A percentile compares a stretch with the other conserved stretches of the same genome.
phyloP scores from a whole-genome alignment of 1,140 invertebrate genomes.

The Teleogryllus occipitalis region DNA sequence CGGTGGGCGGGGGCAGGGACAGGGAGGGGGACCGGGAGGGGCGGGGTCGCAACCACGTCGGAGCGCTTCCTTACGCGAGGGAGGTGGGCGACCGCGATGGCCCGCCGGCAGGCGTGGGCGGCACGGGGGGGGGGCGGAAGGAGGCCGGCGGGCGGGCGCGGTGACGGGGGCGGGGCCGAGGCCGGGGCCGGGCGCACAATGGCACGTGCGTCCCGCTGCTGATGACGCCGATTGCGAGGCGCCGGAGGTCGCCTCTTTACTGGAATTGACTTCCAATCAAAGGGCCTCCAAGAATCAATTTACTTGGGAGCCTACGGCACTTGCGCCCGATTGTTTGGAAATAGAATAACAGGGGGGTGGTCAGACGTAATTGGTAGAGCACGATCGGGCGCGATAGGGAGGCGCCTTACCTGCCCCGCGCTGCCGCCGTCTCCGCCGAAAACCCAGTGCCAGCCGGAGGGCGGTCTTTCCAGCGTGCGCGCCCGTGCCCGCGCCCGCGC shows the following conservation, averaged over 20 bases:
- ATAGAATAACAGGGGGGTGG: not conserved
- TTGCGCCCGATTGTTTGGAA: not conserved
- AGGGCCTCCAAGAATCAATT: not conserved
- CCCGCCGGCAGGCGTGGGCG: not conserved
- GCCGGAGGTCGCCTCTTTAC: not conserved
- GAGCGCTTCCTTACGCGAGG: too few species aligned
- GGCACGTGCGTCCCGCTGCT: not conserved
- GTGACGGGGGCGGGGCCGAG: not conserved
- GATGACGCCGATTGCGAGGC: not conserved
- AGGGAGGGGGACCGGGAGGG: too few species aligned
- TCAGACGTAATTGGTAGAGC: not conserved
- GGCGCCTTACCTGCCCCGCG: not conserved
- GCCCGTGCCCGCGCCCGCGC: too few species aligned
- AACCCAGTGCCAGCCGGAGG: not conserved
- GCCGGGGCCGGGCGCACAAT: not conserved
- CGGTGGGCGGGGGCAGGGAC: too few species aligned
- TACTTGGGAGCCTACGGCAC: not conserved
- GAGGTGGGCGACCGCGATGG: too few species aligned
- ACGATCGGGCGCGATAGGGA: not conserved
- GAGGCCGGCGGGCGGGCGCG: not conserved
- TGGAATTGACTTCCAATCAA: conserved; percentile 4
- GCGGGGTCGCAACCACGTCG: too few species aligned
- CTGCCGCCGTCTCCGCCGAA: too few species aligned
- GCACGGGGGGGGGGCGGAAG: not conserved
- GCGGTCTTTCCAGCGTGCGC: too few species aligned